Base-by-base conservation (phyloP, 2,113 vertebrate genomes). In the Struthio camelus region DNA sequence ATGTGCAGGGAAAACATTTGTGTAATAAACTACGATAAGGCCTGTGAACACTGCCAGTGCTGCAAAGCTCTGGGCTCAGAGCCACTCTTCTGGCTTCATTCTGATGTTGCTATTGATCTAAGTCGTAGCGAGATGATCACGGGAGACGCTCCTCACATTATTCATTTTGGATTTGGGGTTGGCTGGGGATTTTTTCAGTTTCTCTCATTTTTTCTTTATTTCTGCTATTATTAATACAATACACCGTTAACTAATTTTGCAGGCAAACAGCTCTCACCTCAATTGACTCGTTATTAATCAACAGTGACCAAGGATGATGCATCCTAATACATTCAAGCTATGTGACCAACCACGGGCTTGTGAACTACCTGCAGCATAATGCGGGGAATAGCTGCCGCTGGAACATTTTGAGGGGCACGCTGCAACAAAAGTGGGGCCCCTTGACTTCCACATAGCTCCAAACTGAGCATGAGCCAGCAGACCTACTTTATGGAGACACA, bases 11-110 rank as follows among this genome's bases (percentile, higher is more conserved):
- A 95, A 93, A 93, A 76, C 44, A 28, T 85, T 89, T 83, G 42
- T 75, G 72, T 66, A 85, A 77, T 62, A 95, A 95, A 83, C 36
- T 76, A 59, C 0, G 19, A 56, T 83, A 75, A 89, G 54, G 79
- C 46, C 85, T 94, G 71, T 80, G 79, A 85, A 75, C 44, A 7
- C n/a, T 54, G 88, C 78, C 89, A 71, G 81, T 25, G 64, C 75
- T 85, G 85, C 75, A 80, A 79, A 94, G 85, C 91, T 88, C 95
- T 83, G 93, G 91, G 96, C 97, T 95, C 93, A 71, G 40, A 83
- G 91, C 96, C 93, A 80, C 91, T 30, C 85, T 96, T 79, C 79
- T 88, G 96, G 71, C 79, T 93, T 82, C 7, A 0, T 59, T 87
- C 3, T 6, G 79, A 77, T 15, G 38, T 65, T 95, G 78, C 81